These are phyloP conservation scores for Brachionus calyciflorus DNA, from an alignment of 1,140 invertebrate species.

Conservation along the genomic window DNA sequence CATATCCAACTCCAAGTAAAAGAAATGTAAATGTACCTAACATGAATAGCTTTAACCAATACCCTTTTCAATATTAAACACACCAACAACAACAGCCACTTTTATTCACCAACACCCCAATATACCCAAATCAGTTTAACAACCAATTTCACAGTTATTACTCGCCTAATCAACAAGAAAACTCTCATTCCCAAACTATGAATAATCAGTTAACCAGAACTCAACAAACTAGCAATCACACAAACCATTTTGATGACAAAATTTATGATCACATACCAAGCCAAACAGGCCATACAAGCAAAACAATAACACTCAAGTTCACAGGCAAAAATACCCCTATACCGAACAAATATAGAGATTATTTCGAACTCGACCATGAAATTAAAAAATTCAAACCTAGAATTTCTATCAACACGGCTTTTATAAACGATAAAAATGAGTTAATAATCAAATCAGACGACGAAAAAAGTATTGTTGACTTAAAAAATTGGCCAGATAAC, in stretches of 20 bases:
- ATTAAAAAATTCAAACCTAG: not conserved
- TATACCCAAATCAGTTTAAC: slow-evolving; percentile 7
- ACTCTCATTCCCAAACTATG: not conserved
- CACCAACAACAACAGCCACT: too few species aligned
- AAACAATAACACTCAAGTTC: not conserved
- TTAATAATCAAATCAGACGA: not conserved
- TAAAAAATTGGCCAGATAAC: not conserved
- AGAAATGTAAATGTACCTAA: too few species aligned
- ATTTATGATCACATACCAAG: too few species aligned
- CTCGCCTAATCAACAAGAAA: too few species aligned
- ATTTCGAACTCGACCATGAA: not conserved
- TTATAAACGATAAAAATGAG: not conserved
- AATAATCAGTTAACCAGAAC: not conserved
- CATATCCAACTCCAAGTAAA: too few species aligned
- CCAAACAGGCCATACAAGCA: too few species aligned
- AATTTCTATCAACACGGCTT: not conserved
- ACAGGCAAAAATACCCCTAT: not conserved
- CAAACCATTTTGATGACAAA: too few species aligned
- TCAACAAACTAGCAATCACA: too few species aligned
- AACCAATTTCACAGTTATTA: too few species aligned
- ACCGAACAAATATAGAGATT: not conserved
- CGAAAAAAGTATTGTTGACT: not conserved
- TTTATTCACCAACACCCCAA: too few species aligned
- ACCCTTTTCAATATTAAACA: too few species aligned
- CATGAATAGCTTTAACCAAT: too few species aligned